Percentiles rank a stretch among this genome's conserved stretches.
Evolutionary conservation across 2,797 vertebrate genomes (phyloP).

Genomic region (Mormyrops boulengeri): DNA sequence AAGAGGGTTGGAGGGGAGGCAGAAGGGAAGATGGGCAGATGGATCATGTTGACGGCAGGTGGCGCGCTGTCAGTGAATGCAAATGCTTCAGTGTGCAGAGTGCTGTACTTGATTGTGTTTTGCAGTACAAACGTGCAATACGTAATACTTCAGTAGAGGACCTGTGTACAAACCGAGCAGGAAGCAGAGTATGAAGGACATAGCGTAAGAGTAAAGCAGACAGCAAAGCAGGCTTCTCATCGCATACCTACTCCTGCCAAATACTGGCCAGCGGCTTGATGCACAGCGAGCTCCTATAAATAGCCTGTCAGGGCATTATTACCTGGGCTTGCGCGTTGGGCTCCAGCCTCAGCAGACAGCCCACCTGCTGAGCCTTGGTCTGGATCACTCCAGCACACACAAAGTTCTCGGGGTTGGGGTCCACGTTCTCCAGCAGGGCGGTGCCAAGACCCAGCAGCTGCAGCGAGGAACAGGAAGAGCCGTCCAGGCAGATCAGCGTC

Average conservation of each 20-base stretch:
- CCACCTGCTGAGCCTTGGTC: constrained; percentile 82
- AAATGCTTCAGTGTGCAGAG: neutral
- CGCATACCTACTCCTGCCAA: neutral
- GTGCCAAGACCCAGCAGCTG: constrained; percentile 81
- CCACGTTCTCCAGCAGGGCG: constrained; percentile 81
- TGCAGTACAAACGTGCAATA: neutral
- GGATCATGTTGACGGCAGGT: neutral
- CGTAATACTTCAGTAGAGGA: neutral
- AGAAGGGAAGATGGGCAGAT: neutral
- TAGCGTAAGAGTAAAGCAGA: neutral
- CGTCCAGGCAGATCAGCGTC: neutral
- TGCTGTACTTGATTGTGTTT: neutral
- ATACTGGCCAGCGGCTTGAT: neutral
- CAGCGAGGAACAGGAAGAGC: neutral
- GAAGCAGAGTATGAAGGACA: neutral
- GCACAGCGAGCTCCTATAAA: neutral
- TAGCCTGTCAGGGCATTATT: constrained; percentile 19
- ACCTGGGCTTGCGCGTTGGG: constrained; percentile 89
- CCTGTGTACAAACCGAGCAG: neutral
- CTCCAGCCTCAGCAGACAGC: constrained; percentile 83
- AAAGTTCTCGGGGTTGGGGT: constrained; percentile 88
- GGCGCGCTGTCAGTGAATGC: neutral
- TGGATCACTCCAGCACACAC: constrained; percentile 89
- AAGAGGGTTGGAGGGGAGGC: neutral
- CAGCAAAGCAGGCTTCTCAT: neutral